Evolutionary conservation across 2,113 vertebrate genomes (phyloP), one percentile per base, ranked within the genome.

Genomic region (Upupa epops): DNA sequence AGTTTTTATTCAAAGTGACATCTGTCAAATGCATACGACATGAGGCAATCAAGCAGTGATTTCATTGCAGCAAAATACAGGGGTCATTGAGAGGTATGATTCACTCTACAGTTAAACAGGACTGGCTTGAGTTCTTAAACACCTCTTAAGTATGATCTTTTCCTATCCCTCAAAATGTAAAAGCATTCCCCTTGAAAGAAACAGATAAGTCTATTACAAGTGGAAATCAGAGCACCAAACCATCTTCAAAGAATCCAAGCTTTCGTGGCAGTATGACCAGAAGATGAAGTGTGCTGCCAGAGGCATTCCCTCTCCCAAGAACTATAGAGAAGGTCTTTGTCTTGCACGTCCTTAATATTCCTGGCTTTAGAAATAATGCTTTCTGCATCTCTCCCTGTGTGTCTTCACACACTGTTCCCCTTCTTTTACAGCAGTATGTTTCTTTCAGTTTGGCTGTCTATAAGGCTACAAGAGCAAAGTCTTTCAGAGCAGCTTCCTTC

Each of bases 1-100:
- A 94, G 31, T 66, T 94, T 95, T 89, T 73, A 94, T 95, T 86
- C 28, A 72, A 83, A 83, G 66, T 94, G 93, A 84, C 88, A 94
- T 86, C 92, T 95, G 92, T 80, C 92, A 94, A 86, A 88, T 55
- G 66, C 0, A 4, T 70, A 86, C 59, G 56, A 88, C 3, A 52
- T 21, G 2, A 90, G 25, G 75, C 82, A 85, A 56, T 78, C 65
- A 55, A 77, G 78, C 71, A 91, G 40, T 13, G 45, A 42, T 31
- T 93, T 89, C 65, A 77, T 19, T 88, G 56, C 75, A 94, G 58
- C 5, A 88, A 88, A 96, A 94, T 84, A 40, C 84, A 70, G n/a
- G 34, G 51, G 34, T 75, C 69, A 60, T 6, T 17, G 51, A 65
- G 13, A 21, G 31, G 4, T 46, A 74, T 83, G 78, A 75, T 46